Conservation (phyloP, 2,797 vertebrate species). For the Tokudaia tokunoshimensis region DNA sequence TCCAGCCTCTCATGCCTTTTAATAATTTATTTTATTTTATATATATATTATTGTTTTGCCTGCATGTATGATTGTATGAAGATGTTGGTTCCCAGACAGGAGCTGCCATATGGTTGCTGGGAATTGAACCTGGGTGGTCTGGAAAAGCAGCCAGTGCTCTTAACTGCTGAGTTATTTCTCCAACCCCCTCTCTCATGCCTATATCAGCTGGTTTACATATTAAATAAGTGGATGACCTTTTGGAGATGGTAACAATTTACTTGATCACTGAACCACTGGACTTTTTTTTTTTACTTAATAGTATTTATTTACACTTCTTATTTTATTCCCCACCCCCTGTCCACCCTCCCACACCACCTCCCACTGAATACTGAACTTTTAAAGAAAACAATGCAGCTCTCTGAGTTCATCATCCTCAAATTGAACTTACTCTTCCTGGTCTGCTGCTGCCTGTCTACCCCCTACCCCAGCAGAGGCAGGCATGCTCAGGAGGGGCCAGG, state of each 20-base stretch:
- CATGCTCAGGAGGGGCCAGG: not conserved
- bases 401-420: not conserved
- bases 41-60: not conserved
- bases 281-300: too few species aligned
- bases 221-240: conserved; percentile 5
- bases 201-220: not conserved
- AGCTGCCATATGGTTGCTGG: not conserved
- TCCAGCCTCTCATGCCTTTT: not conserved
- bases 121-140: not conserved
- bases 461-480: too few species aligned
- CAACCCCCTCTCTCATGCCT: not conserved
- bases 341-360: too few species aligned
- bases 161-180: not conserved
- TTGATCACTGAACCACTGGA: not conserved
- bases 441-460: not conserved
- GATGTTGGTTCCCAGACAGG: not conserved
- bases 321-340: too few species aligned
- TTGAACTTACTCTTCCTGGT: not conserved
- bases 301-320: too few species aligned
- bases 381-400: not conserved
- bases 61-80: not conserved
- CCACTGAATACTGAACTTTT: not conserved
- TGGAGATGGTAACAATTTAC: not conserved
- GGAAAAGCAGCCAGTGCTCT: not conserved
- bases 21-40: not conserved